Conservation (phyloP, 2,797 vertebrate genomes). For the Oreortyx pictus region DNA sequence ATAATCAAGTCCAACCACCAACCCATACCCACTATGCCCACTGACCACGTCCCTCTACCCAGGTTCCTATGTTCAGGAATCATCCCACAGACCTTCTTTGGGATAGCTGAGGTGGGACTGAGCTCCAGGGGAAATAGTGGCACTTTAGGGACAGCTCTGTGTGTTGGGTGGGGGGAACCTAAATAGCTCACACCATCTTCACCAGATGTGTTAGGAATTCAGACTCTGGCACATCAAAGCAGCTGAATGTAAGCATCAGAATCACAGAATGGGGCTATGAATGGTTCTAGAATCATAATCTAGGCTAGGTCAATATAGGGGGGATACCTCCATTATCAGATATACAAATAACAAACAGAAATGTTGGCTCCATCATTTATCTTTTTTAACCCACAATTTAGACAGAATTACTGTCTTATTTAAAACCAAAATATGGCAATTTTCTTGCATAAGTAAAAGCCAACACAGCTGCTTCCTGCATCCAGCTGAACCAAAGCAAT, state of each 20-base stretch:
- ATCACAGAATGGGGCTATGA: background rate
- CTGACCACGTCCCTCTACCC: no score
- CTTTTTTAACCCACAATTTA: background rate
- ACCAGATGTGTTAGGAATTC: background rate
- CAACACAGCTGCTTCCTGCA: background rate
- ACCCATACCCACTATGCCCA: no score
- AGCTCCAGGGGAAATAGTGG: background rate
- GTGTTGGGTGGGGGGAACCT: background rate
- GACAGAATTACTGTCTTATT: background rate
- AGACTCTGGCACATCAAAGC: background rate
- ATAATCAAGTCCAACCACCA: no score
- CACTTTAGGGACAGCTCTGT: background rate
- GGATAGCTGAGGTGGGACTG: background rate
- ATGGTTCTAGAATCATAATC: background rate
- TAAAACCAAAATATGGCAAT: background rate
- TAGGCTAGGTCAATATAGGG: background rate
- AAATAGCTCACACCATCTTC: background rate
- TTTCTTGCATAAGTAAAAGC: background rate
- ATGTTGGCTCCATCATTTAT: background rate
- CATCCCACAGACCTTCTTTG: fast-evolving
- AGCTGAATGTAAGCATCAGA: background rate
- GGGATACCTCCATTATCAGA: background rate
- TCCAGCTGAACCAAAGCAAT: conserved; percentile 6
- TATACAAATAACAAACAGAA: background rate
- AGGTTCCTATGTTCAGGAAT: background rate